Base-by-base conservation (phyloP, 1,140 invertebrate species). In the Psix sp. region DNA sequence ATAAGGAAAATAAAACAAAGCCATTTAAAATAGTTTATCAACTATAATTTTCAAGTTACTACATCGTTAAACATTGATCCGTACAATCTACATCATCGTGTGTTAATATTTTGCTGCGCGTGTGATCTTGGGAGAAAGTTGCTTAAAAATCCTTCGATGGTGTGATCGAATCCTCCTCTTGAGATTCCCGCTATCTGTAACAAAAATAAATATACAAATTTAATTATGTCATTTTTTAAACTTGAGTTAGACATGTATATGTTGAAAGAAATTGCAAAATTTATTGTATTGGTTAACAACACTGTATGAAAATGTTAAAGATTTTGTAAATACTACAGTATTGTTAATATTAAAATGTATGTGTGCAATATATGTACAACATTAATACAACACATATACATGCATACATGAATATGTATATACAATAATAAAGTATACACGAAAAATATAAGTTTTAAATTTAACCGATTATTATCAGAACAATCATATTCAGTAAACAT, bases 21-120 rank as follows among this genome's bases (percentile, higher is more conserved):
- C 31, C 71, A 73, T 72, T 79, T 84, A 85, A 85, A 85, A 85
- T 85, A 85, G 78, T 82, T 81, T 82, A 77, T 85, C 79, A 84
- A 83, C 83, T 83, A 80, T 82, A 82, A 80, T 84, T 77, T 80
- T 73, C 78, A 78, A 81, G 70, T 81, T 77, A 77, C 81, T 85
- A 85, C 84, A 84, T 77, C 78, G 78, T 80, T 84, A 83, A 84
- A 85, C 72, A 75, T 75, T 65, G 59, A 75, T 70, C 54, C 65
- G 39, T 70, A 75, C 59, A 75, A 70, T 75, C 65, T 68, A 65
- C 45, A 31, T 65, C 38, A n/a, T n/a, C n/a, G n/a, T n/a, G 39
- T 75, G 54, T 68, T 70, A 65, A 63, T 75, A 57, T 73, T 2
- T 54, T 59, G 48, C 54, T 56, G 52, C 54, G 48, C 54, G 40